Evolutionary conservation across 2,888 invertebrate species (phyloP), one percentile per base, ranked within the genome.

Genomic region (Perdita meconis): DNA sequence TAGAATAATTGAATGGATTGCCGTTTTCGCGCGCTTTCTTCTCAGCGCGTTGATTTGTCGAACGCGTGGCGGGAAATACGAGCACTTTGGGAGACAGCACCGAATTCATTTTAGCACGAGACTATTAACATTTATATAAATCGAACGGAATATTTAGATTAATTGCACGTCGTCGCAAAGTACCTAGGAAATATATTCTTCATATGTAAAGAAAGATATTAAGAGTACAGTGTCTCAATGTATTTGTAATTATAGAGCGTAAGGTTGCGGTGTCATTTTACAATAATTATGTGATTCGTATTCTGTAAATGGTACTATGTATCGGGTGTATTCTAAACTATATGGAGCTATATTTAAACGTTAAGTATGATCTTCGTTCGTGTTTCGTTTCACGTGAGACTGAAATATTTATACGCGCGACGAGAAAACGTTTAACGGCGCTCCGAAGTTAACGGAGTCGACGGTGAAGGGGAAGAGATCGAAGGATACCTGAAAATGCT

Each of bases 111-210:
- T 70, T 61, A 30, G 68, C 60, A 80, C 64, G 57, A 51, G 57
- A 53, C 68, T 79, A 64, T 34, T 63, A 42, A 60, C 56, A 68
- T 13, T 51, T 65, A 44, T 30, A 61, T 64, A 51, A 61, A 70
- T 71, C 60, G 60, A 71, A 56, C 50, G 59, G 59, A 73, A 68
- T 59, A 68, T 78, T 75, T 83, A 78, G 67, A 66, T 66, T 72
- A 64, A 86, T 88, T 85, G 87, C 86, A 86, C 85, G 85, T 79
- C 88, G 83, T 78, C 86, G 86, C 86, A 86, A 88, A 87, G 84
- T 90, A 89, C 86, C 86, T 89, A 90, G 87, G n/a, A 82, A 80
- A 87, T 89, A 89, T 90, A 90, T 90, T 90, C 88, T 89, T 90
- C 89, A 88, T 90, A 89, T 90, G 86, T 87, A 87, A 89, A 86